Base-by-base conservation (phyloP, 2,113 vertebrate species). In the Synchiropus splendidus region DNA sequence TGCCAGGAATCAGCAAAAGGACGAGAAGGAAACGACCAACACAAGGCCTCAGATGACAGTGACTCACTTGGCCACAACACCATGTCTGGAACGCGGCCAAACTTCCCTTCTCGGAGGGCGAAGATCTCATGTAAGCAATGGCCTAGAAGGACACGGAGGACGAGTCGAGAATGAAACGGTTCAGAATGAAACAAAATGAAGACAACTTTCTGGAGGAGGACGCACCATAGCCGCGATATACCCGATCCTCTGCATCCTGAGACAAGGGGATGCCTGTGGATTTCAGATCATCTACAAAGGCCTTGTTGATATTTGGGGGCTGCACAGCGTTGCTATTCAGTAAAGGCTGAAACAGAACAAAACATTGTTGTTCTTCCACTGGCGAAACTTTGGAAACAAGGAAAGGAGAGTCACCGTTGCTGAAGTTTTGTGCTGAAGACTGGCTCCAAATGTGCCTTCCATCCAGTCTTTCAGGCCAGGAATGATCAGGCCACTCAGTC, bases 61-160 rank as follows among this genome's bases (percentile, higher is more conserved):
- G 4, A 27, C 21, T 27, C 21, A 27, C 21, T 27, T 79, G 94
- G 95, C 95, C 94, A 99, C 31, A 95, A 80, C 74, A 97, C 90
- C 81, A 94, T 60, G 80, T 99, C 94, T 64, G 94, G 95, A 85
- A 97, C 77, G 50, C 89, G 85, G 34, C 92, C 87, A 68, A 95
- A 73, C 72, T 85, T 92, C 70, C 93, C 95, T 86, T 98, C 94
- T 71, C 95, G 89, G 61, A 99, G 85, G 70, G 91, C 77, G 83
- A 94, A 93, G 79, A 99, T 89, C 82, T 99, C 94, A 41, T 97
- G 89, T 74, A 98, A 78, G 83, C 95, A 99, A 75, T 99, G 95
- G 53, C 95, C 95, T 99, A 74, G 12, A 37, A 36, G 13, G 72
- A 80, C 78, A 75, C 18, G 42, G 55, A 51, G 61, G 57, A 67